phyloP scores from a whole-genome alignment of 1,140 invertebrate genomes.

The Cepaea nemoralis region DNA sequence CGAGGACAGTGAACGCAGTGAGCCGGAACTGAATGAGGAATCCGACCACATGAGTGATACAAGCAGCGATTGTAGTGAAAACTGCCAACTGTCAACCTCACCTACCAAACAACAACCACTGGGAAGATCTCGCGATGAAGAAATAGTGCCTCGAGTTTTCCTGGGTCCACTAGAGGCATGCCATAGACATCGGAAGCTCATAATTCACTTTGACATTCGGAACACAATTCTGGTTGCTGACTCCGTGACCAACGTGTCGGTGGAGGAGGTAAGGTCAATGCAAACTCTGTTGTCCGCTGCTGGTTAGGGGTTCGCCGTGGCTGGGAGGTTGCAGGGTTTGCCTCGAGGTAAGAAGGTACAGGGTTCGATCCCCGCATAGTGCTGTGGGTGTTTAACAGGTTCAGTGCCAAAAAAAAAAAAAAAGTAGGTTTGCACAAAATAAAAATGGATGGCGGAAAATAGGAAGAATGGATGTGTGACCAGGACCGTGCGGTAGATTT shows the following conservation, averaged over 20 bases:
- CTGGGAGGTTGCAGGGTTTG: too few species aligned
- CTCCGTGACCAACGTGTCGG: conserved; percentile 66
- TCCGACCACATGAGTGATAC: not conserved
- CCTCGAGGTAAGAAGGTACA: too few species aligned
- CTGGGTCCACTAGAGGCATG: not conserved
- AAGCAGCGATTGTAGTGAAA: not conserved
- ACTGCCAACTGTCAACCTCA: not conserved
- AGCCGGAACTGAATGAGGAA: not conserved
- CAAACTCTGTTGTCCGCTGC: too few species aligned
- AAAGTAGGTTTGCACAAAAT: too few species aligned
- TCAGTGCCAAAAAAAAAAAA: too few species aligned
- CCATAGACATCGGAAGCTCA: conserved; percentile 60
- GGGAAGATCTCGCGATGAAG: not conserved
- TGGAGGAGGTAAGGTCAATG: conserved; percentile 65
- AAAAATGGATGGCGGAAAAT: too few species aligned
- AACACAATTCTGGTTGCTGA: conserved; percentile 70
- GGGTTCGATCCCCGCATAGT: too few species aligned
- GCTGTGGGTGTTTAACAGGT: too few species aligned
- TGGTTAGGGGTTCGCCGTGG: too few species aligned
- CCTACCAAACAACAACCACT: not conserved
- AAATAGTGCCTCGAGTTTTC: conserved; percentile 5
- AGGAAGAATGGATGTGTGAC: too few species aligned
- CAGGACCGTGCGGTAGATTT: too few species aligned
- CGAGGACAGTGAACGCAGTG: not conserved
- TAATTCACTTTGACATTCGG: conserved; percentile 69